These are phyloP conservation scores for Orthosia cruda DNA, from an alignment of 2,888 invertebrate species.

Conservation along the genomic window DNA sequence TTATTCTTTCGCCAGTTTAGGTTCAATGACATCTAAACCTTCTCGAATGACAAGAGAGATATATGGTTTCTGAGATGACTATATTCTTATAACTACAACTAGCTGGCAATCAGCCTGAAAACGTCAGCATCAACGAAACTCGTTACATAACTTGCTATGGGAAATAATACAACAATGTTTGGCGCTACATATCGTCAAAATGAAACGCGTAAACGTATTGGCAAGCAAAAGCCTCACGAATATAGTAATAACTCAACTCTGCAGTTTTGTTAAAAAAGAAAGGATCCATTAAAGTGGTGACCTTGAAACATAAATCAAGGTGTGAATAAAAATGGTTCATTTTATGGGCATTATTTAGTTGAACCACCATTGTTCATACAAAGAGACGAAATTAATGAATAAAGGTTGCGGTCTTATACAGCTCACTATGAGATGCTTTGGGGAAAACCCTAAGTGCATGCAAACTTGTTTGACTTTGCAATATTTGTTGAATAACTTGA, in stretches of 20 bases:
- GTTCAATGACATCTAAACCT: slow-evolving; percentile 27
- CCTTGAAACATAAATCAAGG: slow-evolving; percentile 50
- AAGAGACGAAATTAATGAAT: slow-evolving; percentile 23
- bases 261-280: slow-evolving; percentile 25
- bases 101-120: slow-evolving; percentile 49
- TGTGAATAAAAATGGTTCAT: slow-evolving; percentile 35
- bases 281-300: slow-evolving; percentile 36
- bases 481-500: slow-evolving; percentile 20
- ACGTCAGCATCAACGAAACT: slow-evolving; percentile 36
- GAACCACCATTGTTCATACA: slow-evolving; percentile 32
- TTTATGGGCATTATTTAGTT: slow-evolving; percentile 32
- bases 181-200: slow-evolving; percentile 25
- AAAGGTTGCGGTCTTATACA: slow-evolving; percentile 20
- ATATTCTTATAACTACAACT: slow-evolving; percentile 29
- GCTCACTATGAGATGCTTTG: slow-evolving; percentile 5
- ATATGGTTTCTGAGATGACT: slow-evolving; percentile 28
- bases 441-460: slow-evolving; percentile 28
- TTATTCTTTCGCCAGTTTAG: slow-evolving; percentile 4
- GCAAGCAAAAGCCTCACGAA: slow-evolving; percentile 21
- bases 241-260: slow-evolving; percentile 10
- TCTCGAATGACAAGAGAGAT: slow-evolving; percentile 16
- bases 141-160: slow-evolving; percentile 39
- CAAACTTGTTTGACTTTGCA: slow-evolving; percentile 7
- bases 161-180: slow-evolving; percentile 30
- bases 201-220: slow-evolving; percentile 16